Evolutionary conservation across 2,797 vertebrate genomes (phyloP).

Genomic region (Acanthis flammea): DNA sequence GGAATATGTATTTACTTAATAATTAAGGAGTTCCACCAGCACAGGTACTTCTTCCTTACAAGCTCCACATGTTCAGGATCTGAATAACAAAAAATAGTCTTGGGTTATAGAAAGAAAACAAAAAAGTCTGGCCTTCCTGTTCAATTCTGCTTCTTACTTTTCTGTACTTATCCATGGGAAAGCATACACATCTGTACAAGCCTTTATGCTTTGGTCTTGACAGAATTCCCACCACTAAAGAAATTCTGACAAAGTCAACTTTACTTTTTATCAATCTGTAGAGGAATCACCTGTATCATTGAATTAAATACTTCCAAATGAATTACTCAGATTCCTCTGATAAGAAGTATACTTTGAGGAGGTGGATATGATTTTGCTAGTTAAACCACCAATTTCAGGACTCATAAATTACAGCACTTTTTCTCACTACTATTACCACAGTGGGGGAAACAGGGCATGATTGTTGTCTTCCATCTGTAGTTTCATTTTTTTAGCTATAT

Average conservation of each 20-base stretch:
- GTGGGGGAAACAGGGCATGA: neutral
- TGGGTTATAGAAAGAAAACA: neutral
- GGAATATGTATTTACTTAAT: neutral
- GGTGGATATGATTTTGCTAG: neutral
- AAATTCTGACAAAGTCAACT: neutral
- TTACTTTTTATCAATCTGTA: neutral
- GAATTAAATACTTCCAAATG: neutral
- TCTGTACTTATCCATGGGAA: neutral
- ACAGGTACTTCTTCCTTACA: neutral
- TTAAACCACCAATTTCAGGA: neutral
- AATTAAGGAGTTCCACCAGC: neutral
- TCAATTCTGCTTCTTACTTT: neutral
- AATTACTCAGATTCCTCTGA: neutral
- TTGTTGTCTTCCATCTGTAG: neutral
- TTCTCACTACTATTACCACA: neutral
- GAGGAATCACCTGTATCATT: neutral
- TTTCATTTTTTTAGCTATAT: neutral
- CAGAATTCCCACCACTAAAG: neutral
- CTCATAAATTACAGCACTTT: neutral
- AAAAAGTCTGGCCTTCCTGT: neutral
- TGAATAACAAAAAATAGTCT: neutral
- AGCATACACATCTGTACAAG: neutral
- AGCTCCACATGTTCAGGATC: neutral
- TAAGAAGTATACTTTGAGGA: neutral
- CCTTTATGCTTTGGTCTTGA: neutral